These are phyloP conservation scores for Callionymus lyra DNA, from an alignment of 2,113 vertebrate species.

Conservation along the genomic window DNA sequence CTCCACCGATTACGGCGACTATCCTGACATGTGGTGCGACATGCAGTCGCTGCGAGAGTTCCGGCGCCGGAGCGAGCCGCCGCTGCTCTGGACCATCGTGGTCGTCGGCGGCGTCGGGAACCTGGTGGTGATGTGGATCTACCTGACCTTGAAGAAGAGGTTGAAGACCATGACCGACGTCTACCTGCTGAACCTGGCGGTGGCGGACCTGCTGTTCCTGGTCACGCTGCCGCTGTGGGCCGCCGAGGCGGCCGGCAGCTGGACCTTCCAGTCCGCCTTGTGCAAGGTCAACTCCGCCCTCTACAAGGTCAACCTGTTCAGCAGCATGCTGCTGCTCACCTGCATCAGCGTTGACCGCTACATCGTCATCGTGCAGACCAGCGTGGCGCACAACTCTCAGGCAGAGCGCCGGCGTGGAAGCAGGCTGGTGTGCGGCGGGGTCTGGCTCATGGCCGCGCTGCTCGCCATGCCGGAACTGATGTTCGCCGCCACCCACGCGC, in stretches of 20 bases:
- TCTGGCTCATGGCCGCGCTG: constrained; percentile 66
- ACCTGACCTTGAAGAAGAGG: constrained; percentile 62
- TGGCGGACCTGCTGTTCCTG: constrained; percentile 81
- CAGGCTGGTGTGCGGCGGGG: constrained; percentile 55
- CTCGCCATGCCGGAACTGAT: constrained; percentile 74
- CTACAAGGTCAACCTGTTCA: constrained; percentile 84
- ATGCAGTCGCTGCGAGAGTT: constrained; percentile 58
- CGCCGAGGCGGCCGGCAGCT: constrained; percentile 55
- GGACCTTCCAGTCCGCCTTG: constrained; percentile 65
- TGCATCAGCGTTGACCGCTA: constrained; percentile 85
- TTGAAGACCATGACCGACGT: constrained; percentile 76
- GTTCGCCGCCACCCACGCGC: constrained; percentile 51
- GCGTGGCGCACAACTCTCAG: constrained; percentile 61
- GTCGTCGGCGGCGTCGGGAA: constrained; percentile 71
- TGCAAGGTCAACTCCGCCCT: constrained; percentile 72
- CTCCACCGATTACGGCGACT: neutral
- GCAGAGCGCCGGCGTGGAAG: constrained; percentile 57
- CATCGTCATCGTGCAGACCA: constrained; percentile 68
- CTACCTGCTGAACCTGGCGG: constrained; percentile 77
- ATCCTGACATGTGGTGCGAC: constrained; percentile 46
- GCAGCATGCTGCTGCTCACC: constrained; percentile 76
- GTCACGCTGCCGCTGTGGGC: constrained; percentile 84
- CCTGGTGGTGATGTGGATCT: constrained; percentile 72
- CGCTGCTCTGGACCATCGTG: constrained; percentile 73
- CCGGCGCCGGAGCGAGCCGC: constrained; percentile 59